A percentile compares a stretch with the other conserved stretches of the same genome.
These are phyloP conservation scores for Philotrypesis tridentata DNA, from an alignment of 1,140 invertebrate species.

Conservation along the genomic window DNA sequence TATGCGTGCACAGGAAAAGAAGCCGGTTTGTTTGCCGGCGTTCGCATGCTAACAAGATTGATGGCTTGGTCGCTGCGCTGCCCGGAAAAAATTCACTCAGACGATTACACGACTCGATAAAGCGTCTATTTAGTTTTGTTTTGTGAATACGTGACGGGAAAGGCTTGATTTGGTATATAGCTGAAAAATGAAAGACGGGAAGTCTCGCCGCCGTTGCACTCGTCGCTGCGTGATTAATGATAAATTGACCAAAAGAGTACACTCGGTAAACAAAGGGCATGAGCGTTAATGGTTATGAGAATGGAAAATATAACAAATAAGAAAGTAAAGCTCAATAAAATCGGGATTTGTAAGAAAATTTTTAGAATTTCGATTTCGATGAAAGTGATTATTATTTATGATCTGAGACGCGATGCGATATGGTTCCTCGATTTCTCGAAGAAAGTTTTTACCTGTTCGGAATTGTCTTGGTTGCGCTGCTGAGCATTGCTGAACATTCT, in stretches of 20 bases:
- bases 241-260: not conserved
- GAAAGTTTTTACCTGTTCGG: slow-evolving; percentile 34
- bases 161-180: not conserved
- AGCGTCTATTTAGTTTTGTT: too few relatives aligned
- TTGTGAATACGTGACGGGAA: too few relatives aligned
- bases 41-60: too few relatives aligned
- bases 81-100: not conserved
- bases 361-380: not conserved
- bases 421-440: not conserved
- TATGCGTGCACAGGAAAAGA: not conserved
- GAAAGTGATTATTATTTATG: not conserved
- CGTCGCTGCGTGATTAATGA: not conserved
- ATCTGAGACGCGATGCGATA: not conserved
- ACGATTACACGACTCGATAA: not conserved
- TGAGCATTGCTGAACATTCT: slow-evolving; percentile 84
- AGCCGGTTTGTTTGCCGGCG: too few relatives aligned
- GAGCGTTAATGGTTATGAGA: not conserved
- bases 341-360: slow-evolving; percentile 49
- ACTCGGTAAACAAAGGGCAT: not conserved
- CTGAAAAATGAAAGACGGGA: not conserved
- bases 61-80: not conserved
- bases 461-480: slow-evolving; percentile 60
- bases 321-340: slow-evolving; percentile 5
- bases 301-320: not conserved
- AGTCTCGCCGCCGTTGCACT: not conserved